Conservation (phyloP, 2,888 invertebrate species). For the Acleris cristana region DNA sequence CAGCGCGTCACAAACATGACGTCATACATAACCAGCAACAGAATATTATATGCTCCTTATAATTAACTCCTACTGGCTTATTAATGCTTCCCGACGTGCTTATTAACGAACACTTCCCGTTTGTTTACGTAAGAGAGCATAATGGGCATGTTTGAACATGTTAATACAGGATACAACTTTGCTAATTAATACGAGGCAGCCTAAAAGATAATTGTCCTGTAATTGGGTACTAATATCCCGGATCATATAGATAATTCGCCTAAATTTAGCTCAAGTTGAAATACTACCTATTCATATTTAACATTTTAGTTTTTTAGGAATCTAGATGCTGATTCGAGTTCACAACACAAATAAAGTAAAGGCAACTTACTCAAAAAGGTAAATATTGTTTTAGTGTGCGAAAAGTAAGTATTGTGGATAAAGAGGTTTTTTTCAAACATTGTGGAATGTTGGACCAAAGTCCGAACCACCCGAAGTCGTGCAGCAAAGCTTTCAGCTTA, state of each 20-base stretch:
- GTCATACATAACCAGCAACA: constrained; percentile 36
- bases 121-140: constrained; percentile 48
- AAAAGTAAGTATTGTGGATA: neutral
- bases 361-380: too few relatives aligned
- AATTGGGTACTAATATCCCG: constrained; percentile 4
- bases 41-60: constrained; percentile 48
- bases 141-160: constrained; percentile 49
- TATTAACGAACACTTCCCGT: constrained; percentile 57
- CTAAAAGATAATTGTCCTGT: constrained; percentile 35
- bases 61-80: constrained; percentile 55
- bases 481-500: constrained; percentile 30
- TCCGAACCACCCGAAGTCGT: constrained; percentile 16
- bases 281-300: too few relatives aligned
- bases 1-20: constrained; percentile 8
- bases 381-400: neutral
- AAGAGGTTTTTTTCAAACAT: neutral
- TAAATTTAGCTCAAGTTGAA: too few relatives aligned
- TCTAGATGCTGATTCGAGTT: too few relatives aligned
- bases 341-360: too few relatives aligned
- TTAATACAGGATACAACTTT: constrained; percentile 44
- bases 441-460: neutral
- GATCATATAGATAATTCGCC: too few relatives aligned
- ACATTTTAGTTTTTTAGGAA: too few relatives aligned
- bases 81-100: constrained; percentile 58
- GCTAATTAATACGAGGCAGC: constrained; percentile 46